phyloP scores from a whole-genome alignment of 1,140 invertebrate species.

The Eubasilissa regina region DNA sequence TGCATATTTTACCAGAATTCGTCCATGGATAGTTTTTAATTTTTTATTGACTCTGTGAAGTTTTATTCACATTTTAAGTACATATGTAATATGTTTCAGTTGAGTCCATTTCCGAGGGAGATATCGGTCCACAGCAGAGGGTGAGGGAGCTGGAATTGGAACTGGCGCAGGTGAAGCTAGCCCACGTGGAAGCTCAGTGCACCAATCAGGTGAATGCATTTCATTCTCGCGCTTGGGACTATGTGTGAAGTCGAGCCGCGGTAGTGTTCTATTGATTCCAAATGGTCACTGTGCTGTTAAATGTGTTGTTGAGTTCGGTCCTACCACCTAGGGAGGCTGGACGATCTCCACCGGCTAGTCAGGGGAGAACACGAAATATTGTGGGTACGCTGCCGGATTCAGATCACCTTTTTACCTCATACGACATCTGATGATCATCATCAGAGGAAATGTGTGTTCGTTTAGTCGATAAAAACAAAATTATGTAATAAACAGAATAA shows the following conservation, averaged over 20 bases:
- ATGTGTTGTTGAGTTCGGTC: not conserved
- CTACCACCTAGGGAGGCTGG: too few relatives aligned
- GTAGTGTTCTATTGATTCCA: not conserved
- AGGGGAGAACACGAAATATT: too few relatives aligned
- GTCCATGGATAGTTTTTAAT: too few relatives aligned
- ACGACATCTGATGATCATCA: not conserved
- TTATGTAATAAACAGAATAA: not conserved
- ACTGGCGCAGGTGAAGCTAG: slow-evolving; percentile 95
- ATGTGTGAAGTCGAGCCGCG: not conserved
- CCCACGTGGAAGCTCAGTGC: slow-evolving; percentile 97
- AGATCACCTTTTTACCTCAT: too few relatives aligned
- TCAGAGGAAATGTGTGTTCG: not conserved
- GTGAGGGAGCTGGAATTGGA: slow-evolving; percentile 95
- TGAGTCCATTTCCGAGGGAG: slow-evolving; percentile 65
- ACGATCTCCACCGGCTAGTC: too few relatives aligned
- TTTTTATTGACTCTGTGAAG: too few relatives aligned
- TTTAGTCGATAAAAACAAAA: not conserved
- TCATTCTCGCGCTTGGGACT: not conserved
- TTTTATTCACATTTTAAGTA: too few relatives aligned
- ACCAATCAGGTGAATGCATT: slow-evolving; percentile 84
- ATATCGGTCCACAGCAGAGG: slow-evolving; percentile 75
- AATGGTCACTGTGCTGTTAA: not conserved
- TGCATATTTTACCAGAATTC: too few relatives aligned
- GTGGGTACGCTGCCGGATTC: too few relatives aligned
- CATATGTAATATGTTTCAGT: slow-evolving; percentile 32